Percentiles rank a stretch among this genome's conserved stretches.
Conservation (phyloP, 2,113 vertebrate species). For the Trachemys scripta region DNA sequence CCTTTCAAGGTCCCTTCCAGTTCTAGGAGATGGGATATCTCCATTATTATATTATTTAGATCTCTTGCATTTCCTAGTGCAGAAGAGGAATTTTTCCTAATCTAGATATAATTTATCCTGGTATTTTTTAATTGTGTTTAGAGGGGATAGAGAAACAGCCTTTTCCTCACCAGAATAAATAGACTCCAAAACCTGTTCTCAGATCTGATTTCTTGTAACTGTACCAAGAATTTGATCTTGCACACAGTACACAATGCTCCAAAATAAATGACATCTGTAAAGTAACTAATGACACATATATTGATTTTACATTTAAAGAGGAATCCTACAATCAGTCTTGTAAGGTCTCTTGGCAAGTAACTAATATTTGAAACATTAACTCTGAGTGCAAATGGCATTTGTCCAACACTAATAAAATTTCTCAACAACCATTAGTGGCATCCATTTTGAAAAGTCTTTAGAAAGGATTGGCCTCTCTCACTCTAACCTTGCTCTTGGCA, state of each 20-base stretch:
- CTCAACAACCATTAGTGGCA: slow-evolving; percentile 6
- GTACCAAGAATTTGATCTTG: not conserved
- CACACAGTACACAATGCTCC: not conserved
- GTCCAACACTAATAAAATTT: slow-evolving; percentile 37
- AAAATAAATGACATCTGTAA: not conserved
- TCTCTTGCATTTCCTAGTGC: not conserved
- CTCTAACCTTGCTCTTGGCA: not conserved
- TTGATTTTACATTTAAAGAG: slow-evolving; percentile 41
- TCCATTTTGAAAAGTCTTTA: slow-evolving; percentile 35
- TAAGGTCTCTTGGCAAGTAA: slow-evolving; percentile 39
- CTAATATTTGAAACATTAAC: slow-evolving; percentile 50
- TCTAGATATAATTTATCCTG: not conserved
- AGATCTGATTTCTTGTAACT: not conserved
- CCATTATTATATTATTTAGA: too few species aligned
- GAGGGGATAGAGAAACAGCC: not conserved
- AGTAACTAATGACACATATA: slow-evolving; percentile 10
- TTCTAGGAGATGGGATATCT: too few species aligned
- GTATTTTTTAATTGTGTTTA: not conserved
- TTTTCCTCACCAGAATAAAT: not conserved
- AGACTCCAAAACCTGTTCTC: not conserved
- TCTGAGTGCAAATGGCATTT: slow-evolving; percentile 17
- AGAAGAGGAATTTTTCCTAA: not conserved
- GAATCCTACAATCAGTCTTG: slow-evolving; percentile 43
- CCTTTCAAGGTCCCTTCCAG: too few species aligned
- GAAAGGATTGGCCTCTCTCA: slow-evolving; percentile 34